Percentiles rank a stretch among this genome's conserved stretches.
These are phyloP conservation scores for Zaprionus nigranus DNA, from an alignment of 1,140 invertebrate genomes.

Conservation along the genomic window DNA sequence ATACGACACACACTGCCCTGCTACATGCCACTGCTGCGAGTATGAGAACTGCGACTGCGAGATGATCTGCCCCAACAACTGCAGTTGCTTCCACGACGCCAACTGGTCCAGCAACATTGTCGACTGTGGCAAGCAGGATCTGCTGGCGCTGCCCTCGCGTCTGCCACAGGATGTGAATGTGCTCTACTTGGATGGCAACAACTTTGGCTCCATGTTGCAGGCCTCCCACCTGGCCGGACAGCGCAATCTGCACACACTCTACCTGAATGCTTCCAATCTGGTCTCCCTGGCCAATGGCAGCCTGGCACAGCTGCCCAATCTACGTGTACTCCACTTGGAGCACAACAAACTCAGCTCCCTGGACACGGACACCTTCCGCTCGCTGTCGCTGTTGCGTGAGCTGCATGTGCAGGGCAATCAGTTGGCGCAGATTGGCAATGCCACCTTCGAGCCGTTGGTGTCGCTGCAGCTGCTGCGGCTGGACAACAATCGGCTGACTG, in stretches of 20 bases:
- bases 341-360: conserved; percentile 91
- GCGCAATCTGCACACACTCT: conserved; percentile 92
- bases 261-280: conserved; percentile 92
- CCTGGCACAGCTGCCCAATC: conserved; percentile 92
- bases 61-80: conserved; percentile 93
- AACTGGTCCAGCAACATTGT: conserved; percentile 94
- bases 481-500: conserved; percentile 92
- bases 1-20: conserved; percentile 92
- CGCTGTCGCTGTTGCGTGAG: conserved; percentile 91
- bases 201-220: conserved; percentile 89
- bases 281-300: conserved; percentile 93
- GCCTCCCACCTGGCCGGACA: conserved; percentile 93
- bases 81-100: conserved; percentile 94
- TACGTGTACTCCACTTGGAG: conserved; percentile 93
- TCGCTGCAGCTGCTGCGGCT: conserved; percentile 92
- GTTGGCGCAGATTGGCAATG: conserved; percentile 91
- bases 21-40: conserved; percentile 94
- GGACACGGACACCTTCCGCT: conserved; percentile 93
- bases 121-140: conserved; percentile 90
- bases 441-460: conserved; percentile 90
- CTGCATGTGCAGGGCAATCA: conserved; percentile 94
- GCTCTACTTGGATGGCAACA: conserved; percentile 94
- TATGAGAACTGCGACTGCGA: conserved; percentile 95
- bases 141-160: conserved; percentile 88
- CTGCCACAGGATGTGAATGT: conserved; percentile 96